Evolutionary conservation across 2,888 invertebrate species (phyloP), one percentile per base, ranked within the genome.

Genomic region (Congeria kusceri): DNA sequence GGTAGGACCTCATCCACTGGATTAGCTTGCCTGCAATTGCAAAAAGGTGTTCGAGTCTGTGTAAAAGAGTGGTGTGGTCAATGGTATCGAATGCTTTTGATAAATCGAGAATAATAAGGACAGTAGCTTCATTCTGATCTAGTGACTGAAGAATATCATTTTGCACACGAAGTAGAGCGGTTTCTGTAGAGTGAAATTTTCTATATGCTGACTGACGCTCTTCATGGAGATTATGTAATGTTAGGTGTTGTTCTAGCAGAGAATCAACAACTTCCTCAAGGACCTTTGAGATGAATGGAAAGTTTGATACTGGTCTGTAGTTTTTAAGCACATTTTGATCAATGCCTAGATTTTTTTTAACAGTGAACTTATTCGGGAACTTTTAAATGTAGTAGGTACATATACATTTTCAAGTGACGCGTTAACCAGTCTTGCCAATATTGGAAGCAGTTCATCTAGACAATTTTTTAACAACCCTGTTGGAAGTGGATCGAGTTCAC

Each of bases 1-100:
- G 53, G 66, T 73, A 68, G 20, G 82, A 84, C 28, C 39, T 66
- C 59, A 69, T 73, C 77, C 81, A 82, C 5, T 27, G 47, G n/a
- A 84, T 47, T 27, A 76, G 70, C 59, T 69, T 65, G 20, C 71
- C 76, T 49, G 62, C 32, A 4, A 76, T 76, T 28, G 47, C 65
- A 46, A 76, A 76, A 28, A 44, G 27, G 29, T 64, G 58, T 58
- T 64, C 69, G n/a, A 58, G 44, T 9, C 65, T 56, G 46, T 57
- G 27, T 9, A 83, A 15, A 1, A 73, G 69, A 15, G 62, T 71
- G 13, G 32, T 49, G 56, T 80, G 79, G 57, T 80, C 75, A 27
- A 80, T 67, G 15, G 76, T 72, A 56, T 74, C 71, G 59, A 80
- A 74, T 23, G 74, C 78, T 18, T 65, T 71, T 15, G 70, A 74